phyloP scores from a whole-genome alignment of 2,888 invertebrate genomes.

The Drosophila rellima region DNA sequence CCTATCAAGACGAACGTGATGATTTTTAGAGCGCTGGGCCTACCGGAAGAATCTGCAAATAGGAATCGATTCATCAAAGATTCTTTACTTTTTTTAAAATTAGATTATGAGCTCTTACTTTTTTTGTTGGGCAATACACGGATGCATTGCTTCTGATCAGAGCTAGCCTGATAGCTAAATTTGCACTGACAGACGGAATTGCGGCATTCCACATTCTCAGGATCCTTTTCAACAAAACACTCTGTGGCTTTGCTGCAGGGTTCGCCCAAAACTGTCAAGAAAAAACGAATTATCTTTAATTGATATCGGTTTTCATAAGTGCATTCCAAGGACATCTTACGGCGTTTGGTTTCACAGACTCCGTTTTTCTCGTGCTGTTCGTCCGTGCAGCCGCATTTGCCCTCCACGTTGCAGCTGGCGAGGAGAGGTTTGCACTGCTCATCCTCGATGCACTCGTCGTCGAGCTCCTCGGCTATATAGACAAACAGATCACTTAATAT shows the following conservation, averaged over 20 bases:
- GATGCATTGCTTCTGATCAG: conserved; percentile 77
- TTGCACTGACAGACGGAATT: conserved; percentile 85
- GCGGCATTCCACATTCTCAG: conserved; percentile 84
- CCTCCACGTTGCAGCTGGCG: conserved; percentile 77
- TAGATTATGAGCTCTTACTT: conserved; percentile 62
- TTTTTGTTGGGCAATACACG: conserved; percentile 83
- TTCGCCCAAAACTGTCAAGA: conserved; percentile 75
- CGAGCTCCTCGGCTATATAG: conserved; percentile 76
- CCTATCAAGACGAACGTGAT: conserved; percentile 85
- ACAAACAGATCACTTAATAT: background rate
- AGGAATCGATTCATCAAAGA: background rate
- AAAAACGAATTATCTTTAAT: background rate
- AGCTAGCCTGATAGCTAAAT: conserved; percentile 75
- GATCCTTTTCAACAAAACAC: conserved; percentile 81
- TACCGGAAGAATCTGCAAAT: conserved; percentile 85
- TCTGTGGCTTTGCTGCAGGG: conserved; percentile 81
- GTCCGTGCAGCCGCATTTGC: conserved; percentile 82
- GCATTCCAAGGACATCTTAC: conserved; percentile 48
- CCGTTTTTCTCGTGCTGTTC: conserved; percentile 82
- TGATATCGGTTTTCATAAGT: background rate
- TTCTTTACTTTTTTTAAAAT: background rate
- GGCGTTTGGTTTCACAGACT: conserved; percentile 79
- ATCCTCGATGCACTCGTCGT: conserved; percentile 83
- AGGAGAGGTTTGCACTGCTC: conserved; percentile 85
- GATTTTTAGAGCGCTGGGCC: conserved; percentile 86